A percentile compares a stretch with the other conserved stretches of the same genome.
Evolutionary conservation across 2,888 invertebrate genomes (phyloP).

Genomic region (Athalia rosae): DNA sequence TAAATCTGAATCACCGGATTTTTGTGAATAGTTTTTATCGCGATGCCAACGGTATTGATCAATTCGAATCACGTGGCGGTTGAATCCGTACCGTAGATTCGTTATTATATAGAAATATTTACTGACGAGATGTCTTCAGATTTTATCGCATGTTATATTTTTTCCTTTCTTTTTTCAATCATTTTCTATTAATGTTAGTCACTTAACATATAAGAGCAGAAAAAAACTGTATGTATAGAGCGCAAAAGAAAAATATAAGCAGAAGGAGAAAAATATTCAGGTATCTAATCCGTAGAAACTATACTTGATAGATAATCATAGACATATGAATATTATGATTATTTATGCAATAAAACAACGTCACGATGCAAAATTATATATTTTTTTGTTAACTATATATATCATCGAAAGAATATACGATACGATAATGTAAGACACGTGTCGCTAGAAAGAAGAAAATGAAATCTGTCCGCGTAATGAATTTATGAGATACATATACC

Average conservation of each 20-base stretch:
- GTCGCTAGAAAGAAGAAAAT: background rate
- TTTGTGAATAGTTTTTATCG: background rate
- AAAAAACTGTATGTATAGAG: background rate
- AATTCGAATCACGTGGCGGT: background rate
- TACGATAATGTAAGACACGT: too few relatives aligned
- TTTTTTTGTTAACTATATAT: too few relatives aligned
- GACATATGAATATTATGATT: background rate
- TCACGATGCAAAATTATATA: too few relatives aligned
- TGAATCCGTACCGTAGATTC: too few relatives aligned
- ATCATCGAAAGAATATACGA: background rate
- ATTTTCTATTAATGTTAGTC: background rate
- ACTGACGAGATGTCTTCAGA: too few relatives aligned
- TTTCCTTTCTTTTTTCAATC: background rate
- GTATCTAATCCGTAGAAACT: background rate
- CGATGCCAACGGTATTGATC: constrained; percentile 19
- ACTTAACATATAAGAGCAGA: background rate
- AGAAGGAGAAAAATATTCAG: background rate
- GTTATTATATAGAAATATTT: too few relatives aligned
- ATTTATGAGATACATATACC: background rate
- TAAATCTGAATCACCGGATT: background rate
- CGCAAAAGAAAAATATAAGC: background rate
- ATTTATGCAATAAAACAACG: too few relatives aligned
- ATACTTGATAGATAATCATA: background rate
- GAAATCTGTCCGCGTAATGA: background rate
- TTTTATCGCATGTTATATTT: background rate